phyloP scores from a whole-genome alignment of 2,888 invertebrate genomes.

The Acanthosoma haemorrhoidale region DNA sequence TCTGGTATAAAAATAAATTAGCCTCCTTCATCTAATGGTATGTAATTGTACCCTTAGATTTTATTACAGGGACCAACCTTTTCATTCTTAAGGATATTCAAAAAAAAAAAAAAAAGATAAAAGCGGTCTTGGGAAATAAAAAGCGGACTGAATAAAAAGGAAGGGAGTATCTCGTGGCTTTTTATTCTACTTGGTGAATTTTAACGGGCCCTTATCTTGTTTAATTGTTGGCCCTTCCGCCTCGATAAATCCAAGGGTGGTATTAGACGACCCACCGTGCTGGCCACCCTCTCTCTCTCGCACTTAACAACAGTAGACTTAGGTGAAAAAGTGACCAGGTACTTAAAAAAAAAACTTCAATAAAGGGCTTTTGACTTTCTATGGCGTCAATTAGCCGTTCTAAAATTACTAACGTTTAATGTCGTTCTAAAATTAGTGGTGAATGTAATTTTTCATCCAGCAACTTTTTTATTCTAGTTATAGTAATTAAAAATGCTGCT shows the following conservation, averaged over 20 bases:
- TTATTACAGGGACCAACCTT: not conserved
- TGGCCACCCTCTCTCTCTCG: not conserved
- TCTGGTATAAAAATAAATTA: too few relatives aligned
- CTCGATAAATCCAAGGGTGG: conserved; percentile 14
- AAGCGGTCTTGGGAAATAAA: not conserved
- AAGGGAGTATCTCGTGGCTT: not conserved
- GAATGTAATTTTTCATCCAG: too few relatives aligned
- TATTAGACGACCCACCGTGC: not conserved
- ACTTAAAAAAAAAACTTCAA: too few relatives aligned
- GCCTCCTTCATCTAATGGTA: too few relatives aligned
- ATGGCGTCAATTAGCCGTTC: too few relatives aligned
- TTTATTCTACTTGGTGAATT: conserved; percentile 10
- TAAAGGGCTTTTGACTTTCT: too few relatives aligned
- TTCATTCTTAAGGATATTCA: not conserved
- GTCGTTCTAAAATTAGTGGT: too few relatives aligned
- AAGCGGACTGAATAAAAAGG: not conserved
- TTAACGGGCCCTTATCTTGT: conserved; percentile 14
- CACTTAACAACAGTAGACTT: not conserved
- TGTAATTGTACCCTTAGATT: too few relatives aligned
- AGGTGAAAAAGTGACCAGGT: not conserved
- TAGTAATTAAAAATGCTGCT: too few relatives aligned
- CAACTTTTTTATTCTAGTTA: too few relatives aligned
- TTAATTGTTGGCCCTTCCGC: conserved; percentile 3
- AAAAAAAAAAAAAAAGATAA: not conserved
- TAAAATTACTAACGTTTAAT: too few relatives aligned